Evolutionary conservation across 2,888 invertebrate species (phyloP), one percentile per base, ranked within the genome.

Genomic region (Eilema depressum): DNA sequence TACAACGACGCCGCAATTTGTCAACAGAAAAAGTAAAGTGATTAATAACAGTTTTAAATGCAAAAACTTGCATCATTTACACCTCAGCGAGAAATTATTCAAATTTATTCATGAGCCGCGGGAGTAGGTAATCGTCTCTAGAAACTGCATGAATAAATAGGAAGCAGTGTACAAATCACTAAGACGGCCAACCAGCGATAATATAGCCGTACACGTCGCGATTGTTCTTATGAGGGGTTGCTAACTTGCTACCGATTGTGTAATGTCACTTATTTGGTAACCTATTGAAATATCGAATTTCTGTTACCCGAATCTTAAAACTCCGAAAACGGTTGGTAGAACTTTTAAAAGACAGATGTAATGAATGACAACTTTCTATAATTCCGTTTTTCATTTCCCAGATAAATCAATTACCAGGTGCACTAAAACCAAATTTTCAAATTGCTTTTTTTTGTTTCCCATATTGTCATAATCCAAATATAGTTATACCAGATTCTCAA

Each of bases 51-150:
- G 89, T 92, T 92, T 92, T 89, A 89, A 92, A 93, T 92, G 92
- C 91, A 93, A 92, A 93, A 94, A 93, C 92, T 93, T 93, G 92
- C 93, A 93, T 92, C 92, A 91, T 93, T 94, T 92, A 92, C 93
- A 93, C 92, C 91, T 93, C 89, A 87, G 88, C 89, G 86, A 85
- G 87, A 87, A 89, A 93, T 93, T 94, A 94, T 94, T 93, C 86
- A 93, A 92, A 94, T 93, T 89, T 93, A 94, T 94, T 93, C 94
- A 93, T 93, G 92, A 92, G 89, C 86, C 81, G 84, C 86, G 86
- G 91, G 90, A 92, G 91, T 90, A 90, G 92, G 92, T 93, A 94
- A 93, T 93, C 92, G 92, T 91, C 91, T 88, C 88, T 88, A 90
- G 90, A 86, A 89, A 90, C 91, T 91, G 91, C 91, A 92, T 93